Percentiles rank a stretch among this genome's conserved stretches.
These are phyloP conservation scores for Melanerpes aurifrons DNA, from an alignment of 2,113 vertebrate species.

Conservation along the genomic window DNA sequence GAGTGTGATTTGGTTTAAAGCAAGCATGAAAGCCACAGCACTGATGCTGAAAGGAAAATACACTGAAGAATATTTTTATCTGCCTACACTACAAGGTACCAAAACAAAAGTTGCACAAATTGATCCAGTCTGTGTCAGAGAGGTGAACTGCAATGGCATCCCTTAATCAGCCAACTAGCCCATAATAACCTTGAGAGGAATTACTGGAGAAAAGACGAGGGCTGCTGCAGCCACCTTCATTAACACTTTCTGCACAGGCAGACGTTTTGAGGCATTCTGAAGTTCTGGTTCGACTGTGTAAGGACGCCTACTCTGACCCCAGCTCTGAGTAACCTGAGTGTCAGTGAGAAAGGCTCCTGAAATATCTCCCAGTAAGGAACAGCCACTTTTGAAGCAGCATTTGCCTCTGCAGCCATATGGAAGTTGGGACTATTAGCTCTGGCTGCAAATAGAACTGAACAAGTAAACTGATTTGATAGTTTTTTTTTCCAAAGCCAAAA, in stretches of 20 bases:
- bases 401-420: neutral
- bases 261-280: neutral
- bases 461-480: conserved; percentile 21
- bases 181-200: neutral
- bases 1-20: neutral
- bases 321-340: neutral
- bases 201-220: neutral
- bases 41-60: neutral
- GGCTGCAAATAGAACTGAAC: neutral
- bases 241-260: neutral
- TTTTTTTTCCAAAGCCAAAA: neutral
- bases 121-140: neutral
- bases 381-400: neutral
- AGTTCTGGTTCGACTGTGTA: neutral
- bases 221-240: neutral
- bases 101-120: neutral
- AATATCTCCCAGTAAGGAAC: neutral
- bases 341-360: neutral
- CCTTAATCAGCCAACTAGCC: neutral
- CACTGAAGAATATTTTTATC: neutral
- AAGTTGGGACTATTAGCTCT: neutral
- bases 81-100: neutral
- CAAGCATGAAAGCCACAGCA: neutral
- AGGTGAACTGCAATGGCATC: neutral
- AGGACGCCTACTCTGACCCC: neutral